Evolutionary conservation across 2,797 vertebrate species (phyloP).

Genomic region (Nannoperca australis): DNA sequence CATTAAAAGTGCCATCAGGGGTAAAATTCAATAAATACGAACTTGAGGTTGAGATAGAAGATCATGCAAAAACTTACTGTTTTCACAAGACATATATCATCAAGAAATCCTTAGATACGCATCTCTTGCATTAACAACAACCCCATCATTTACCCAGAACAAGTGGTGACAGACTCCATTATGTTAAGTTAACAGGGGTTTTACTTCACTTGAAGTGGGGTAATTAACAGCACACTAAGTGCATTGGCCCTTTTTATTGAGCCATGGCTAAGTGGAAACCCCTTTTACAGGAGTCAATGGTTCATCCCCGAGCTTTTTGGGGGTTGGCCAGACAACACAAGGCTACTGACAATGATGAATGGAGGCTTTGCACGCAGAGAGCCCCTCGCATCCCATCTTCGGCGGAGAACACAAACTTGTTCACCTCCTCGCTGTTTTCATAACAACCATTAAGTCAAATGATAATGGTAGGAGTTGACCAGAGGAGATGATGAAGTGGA

Average conservation of each 20-base stretch:
- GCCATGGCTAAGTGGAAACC: conserved; percentile 70
- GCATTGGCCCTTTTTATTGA: conserved; percentile 73
- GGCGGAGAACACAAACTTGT: conserved; percentile 38
- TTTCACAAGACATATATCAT: conserved; percentile 11
- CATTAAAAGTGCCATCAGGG: neutral
- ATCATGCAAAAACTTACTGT: conserved; percentile 6
- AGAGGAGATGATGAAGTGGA: conserved; percentile 56
- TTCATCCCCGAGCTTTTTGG: conserved; percentile 68
- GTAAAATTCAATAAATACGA: conserved; percentile 9
- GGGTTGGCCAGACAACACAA: conserved; percentile 72
- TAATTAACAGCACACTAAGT: conserved; percentile 77
- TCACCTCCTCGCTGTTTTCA: conserved; percentile 38
- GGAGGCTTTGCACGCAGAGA: conserved; percentile 69
- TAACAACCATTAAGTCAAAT: conserved; percentile 26
- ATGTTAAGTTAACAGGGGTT: conserved; percentile 67
- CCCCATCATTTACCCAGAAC: conserved; percentile 49
- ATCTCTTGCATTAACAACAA: conserved; percentile 36
- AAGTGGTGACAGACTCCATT: conserved; percentile 73
- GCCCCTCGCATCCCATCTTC: conserved; percentile 56
- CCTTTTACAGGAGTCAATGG: conserved; percentile 78
- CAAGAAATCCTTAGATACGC: conserved; percentile 33
- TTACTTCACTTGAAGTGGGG: conserved; percentile 68
- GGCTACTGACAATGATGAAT: conserved; percentile 76
- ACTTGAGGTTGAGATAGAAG: neutral
- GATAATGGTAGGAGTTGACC: conserved; percentile 44